phyloP scores from a whole-genome alignment of 2,113 vertebrate genomes.

The Naja naja region DNA sequence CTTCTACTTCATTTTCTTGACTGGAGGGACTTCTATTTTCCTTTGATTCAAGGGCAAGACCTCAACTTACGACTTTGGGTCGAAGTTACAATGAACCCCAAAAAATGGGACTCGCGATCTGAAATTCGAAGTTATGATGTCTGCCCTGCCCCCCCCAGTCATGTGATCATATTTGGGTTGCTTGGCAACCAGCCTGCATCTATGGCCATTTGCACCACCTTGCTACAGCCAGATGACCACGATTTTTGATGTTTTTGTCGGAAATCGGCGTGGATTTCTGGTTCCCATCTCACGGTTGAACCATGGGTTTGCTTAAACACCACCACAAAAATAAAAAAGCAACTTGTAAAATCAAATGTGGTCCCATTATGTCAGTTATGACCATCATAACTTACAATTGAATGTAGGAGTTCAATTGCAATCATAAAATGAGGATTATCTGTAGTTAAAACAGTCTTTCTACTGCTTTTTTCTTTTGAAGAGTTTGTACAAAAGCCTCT shows the following conservation, averaged over 20 bases:
- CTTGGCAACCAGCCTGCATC: background rate
- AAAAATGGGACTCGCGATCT: background rate
- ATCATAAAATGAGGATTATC: background rate
- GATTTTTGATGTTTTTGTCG: background rate
- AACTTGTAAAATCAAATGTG: too few relatives aligned
- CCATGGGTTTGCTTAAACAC: background rate
- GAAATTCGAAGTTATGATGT: background rate
- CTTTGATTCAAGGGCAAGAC: background rate
- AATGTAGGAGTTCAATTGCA: background rate
- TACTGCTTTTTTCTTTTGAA: rapidly evolving
- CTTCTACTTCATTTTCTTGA: background rate
- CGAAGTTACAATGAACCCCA: too few relatives aligned
- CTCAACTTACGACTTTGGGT: background rate
- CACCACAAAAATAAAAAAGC: too few relatives aligned
- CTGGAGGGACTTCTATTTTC: background rate
- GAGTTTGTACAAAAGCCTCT: background rate
- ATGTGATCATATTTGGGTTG: background rate
- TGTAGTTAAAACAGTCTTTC: background rate
- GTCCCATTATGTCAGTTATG: too few relatives aligned
- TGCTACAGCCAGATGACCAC: background rate
- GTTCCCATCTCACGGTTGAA: background rate
- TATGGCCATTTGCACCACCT: background rate
- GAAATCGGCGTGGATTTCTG: background rate
- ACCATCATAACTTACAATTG: background rate
- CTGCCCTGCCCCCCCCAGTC: background rate